Evolutionary conservation across 2,797 vertebrate species (phyloP), one percentile per base, ranked within the genome.

Genomic region (Todus mexicanus): DNA sequence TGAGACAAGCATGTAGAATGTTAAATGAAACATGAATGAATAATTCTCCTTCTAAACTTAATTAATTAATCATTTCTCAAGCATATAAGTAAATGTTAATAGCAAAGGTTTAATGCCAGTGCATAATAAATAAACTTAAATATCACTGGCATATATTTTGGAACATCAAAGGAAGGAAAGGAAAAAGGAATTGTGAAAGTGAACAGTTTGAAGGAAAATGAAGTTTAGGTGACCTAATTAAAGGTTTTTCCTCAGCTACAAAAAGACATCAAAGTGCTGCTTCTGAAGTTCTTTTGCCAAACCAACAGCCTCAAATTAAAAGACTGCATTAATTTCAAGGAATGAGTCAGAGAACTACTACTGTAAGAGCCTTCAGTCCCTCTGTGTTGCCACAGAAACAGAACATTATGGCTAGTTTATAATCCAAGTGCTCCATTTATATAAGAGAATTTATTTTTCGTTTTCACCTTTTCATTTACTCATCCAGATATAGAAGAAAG

Each of bases 101-200:
- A 97, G 90, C 89, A 96, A 96, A 97, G 95, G 82, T 97, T 96
- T 97, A 97, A 97, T 95, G 84, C 43, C 94, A 95, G 94, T 96
- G 94, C 96, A 98, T 96, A 97, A 97, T 96, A 97, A 97, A 96
- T 97, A 97, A 97, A 97, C 90, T 88, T 96, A 97, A 97, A 95
- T 94, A 96, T 95, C 94, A 96, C 78, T 95, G 84, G 93, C 94
- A 87, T 95, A 81, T 89, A 95, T 93, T 96, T 96, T 97, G 94
- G 97, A 96, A 97, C 84, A 97, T 96, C 95, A 97, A 97, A 97
- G 95, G 61, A 70, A 96, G 56, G 76, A 81, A 97, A 92, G 83
- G 92, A 95, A 96, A 95, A 96, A 89, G 33, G 74, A 90, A 97
- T 93, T 81, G 80, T 87, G 83, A 89, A 95, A 96, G 72, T 89